These are phyloP conservation scores for Acleris sparsana DNA, from an alignment of 2,888 invertebrate species.

Conservation along the genomic window DNA sequence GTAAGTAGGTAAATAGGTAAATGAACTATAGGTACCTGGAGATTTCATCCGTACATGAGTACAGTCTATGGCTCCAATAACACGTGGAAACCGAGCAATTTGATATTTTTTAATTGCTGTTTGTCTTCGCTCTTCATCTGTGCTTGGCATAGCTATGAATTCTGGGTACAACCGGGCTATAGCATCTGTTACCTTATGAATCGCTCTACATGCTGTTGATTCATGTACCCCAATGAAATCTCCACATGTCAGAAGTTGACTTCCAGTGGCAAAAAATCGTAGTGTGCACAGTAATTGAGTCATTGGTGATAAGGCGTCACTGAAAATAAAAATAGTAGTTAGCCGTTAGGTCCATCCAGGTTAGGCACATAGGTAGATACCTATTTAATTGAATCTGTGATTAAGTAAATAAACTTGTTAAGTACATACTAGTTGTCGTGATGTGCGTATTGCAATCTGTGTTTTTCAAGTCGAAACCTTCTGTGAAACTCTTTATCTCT, in stretches of 20 bases:
- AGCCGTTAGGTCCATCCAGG: not conserved
- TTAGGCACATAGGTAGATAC: not conserved
- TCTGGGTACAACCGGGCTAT: conserved; percentile 13
- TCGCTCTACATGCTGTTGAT: too few relatives aligned
- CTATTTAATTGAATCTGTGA: not conserved
- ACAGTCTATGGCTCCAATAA: conserved; percentile 35
- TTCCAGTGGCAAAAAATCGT: conserved; percentile 30
- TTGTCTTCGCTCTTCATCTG: not conserved
- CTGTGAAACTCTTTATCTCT: too few relatives aligned
- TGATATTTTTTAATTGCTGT: conserved; percentile 22
- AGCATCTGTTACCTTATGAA: conserved; percentile 11
- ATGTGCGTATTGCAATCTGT: not conserved
- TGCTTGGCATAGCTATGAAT: conserved; percentile 1
- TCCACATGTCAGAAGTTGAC: not conserved
- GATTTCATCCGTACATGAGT: conserved; percentile 37
- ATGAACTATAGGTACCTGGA: conserved; percentile 3
- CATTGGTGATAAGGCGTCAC: conserved; percentile 3
- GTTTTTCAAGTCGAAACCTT: too few relatives aligned
- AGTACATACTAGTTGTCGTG: not conserved
- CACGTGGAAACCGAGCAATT: conserved; percentile 34
- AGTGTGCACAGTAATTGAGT: conserved; percentile 24
- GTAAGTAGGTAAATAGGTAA: too few relatives aligned
- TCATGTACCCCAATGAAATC: too few relatives aligned
- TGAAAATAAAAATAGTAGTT: not conserved
- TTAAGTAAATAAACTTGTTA: too few relatives aligned